Conservation (phyloP, 2,113 vertebrate genomes). For the Euleptes europaea region DNA sequence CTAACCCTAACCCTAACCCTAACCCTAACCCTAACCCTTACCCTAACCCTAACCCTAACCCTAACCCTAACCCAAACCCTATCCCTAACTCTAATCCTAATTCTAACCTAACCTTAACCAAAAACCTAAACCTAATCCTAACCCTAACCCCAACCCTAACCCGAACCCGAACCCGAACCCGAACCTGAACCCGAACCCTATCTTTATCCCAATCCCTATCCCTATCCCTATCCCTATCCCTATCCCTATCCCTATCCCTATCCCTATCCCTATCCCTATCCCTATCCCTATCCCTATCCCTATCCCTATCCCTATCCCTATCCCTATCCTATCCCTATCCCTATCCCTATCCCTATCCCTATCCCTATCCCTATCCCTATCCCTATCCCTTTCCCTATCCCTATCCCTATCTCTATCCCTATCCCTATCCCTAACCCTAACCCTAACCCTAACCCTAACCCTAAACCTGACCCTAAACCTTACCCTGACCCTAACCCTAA, state of each 20-base stretch:
- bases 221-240: too few relatives aligned
- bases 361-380: not conserved
- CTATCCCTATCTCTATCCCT: too few relatives aligned
- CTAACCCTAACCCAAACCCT: not conserved
- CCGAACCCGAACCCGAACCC: too few relatives aligned
- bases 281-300: not conserved
- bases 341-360: not conserved
- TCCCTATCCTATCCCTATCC: not conserved
- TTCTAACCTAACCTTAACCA: too few relatives aligned
- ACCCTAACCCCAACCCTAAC: too few relatives aligned
- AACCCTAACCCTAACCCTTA: not conserved
- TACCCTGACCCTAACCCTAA: too few relatives aligned
- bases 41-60: not conserved
- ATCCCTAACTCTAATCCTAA: too few relatives aligned
- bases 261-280: not conserved
- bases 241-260: not conserved
- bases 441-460: not conserved
- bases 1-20: not conserved
- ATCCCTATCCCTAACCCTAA: not conserved
- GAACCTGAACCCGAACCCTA: too few relatives aligned
- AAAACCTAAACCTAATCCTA: too few relatives aligned
- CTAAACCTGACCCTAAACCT: not conserved
- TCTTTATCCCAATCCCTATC: too few relatives aligned
- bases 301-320: not conserved
- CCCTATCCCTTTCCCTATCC: not conserved